Evolutionary conservation across 2,888 invertebrate genomes (phyloP), one percentile per base, ranked within the genome.

Genomic region (Leptopilina myrica): DNA sequence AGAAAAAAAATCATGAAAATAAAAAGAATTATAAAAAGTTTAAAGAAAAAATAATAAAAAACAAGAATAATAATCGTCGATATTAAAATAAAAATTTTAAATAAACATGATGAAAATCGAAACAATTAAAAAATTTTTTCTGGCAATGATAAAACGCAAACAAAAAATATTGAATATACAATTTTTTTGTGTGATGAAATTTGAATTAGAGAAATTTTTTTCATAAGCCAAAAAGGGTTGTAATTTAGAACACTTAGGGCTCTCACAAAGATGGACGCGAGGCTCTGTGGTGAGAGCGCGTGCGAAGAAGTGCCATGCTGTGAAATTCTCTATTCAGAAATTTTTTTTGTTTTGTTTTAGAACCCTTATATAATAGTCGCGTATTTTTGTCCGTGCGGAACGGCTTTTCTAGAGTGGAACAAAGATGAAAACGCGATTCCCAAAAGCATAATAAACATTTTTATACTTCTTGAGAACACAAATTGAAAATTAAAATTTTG

Each of bases 401-500:
- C 73, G 80, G 80, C 20, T 73, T 73, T 73, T 73, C 56, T 81
- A 79, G 77, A 69, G 46, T 78, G 64, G 76, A 73, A 73, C 62
- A 64, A 67, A 46, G 76, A 56, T 76, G 81, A 81, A 62, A 79
- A 81, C 73, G 59, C 56, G 73, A 73, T 73, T 73, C 73, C 73
- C 73, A 73, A 73, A 73, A 73, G 73, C 73, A 73, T 53, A 56
- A 56, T 73, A 56, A 56, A 59, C 33, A 73, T 53, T n/a, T 53
- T 56, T 73, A 14, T 67, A 49, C 12, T 12, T 8, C 26, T 64
- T 43, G 43, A 8, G 40, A 5, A 26, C 43, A 78, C 43, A 46
- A 14, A 79, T 80, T 64, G 78, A 67, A 80, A 11, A 11, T 79
- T 93, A 93, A 94, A 94, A 94, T 94, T 33, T 94, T 94, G 94